A percentile compares a stretch with the other conserved stretches of the same genome.
Evolutionary conservation across 2,113 vertebrate genomes (phyloP).

Genomic region (Grammomys surdaster): DNA sequence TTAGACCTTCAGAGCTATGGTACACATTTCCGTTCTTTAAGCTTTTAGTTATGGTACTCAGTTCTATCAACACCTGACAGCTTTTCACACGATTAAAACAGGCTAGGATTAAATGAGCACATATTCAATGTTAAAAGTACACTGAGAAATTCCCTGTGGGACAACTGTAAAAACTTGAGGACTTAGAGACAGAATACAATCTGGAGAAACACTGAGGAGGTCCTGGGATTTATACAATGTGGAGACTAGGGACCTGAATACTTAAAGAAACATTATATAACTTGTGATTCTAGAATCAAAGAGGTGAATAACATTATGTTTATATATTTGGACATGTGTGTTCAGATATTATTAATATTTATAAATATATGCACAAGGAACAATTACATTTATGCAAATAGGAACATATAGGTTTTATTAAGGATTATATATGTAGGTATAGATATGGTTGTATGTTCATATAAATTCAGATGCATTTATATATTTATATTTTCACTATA

Average conservation of each 20-base stretch:
- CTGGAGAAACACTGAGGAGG: neutral
- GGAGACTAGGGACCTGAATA: neutral
- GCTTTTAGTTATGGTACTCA: neutral
- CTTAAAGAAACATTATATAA: neutral
- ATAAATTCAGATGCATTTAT: neutral
- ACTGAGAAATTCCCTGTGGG: neutral
- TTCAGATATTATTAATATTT: neutral
- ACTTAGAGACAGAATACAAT: neutral
- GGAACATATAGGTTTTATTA: neutral
- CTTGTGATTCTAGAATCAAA: neutral
- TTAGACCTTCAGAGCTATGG: neutral
- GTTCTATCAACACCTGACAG: neutral
- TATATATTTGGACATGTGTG: neutral
- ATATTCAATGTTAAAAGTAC: neutral
- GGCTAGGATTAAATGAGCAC: neutral
- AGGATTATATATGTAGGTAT: neutral
- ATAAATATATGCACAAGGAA: neutral
- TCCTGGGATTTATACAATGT: neutral
- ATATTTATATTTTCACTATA: neutral
- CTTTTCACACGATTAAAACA: neutral
- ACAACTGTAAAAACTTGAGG: neutral
- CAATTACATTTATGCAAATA: neutral
- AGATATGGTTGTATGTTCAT: neutral
- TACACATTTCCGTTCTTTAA: neutral
- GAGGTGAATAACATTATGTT: neutral